A percentile compares a stretch with the other conserved stretches of the same genome.
phyloP scores from a whole-genome alignment of 2,797 vertebrate genomes.

The Sebastes trivittatus region DNA sequence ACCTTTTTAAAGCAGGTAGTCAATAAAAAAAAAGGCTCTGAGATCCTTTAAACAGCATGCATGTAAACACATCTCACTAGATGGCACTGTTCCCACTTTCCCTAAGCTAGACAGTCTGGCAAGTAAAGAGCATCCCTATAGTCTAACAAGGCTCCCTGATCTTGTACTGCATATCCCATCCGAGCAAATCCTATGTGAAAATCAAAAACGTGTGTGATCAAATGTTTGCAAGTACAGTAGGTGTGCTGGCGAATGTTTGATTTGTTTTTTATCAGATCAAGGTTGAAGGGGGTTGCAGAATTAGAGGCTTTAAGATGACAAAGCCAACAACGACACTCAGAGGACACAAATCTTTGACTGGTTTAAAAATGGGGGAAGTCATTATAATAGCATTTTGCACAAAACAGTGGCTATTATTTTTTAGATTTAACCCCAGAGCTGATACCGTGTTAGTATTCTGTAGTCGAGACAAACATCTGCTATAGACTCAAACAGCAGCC shows the following conservation, averaged over 20 bases:
- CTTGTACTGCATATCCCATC: conserved; percentile 52
- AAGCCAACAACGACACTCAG: neutral
- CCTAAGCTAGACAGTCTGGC: conserved; percentile 6
- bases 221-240: conserved; percentile 40
- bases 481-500: neutral
- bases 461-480: conserved; percentile 18
- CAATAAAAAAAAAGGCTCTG: neutral
- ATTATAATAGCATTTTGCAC: neutral
- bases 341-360: conserved; percentile 18
- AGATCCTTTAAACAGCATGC: neutral
- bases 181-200: conserved; percentile 54
- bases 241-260: conserved; percentile 54
- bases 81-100: conserved; percentile 78
- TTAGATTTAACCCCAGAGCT: neutral
- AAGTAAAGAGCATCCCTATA: conserved; percentile 22
- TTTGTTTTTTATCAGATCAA: conserved; percentile 49
- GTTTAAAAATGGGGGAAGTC: neutral
- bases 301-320: conserved; percentile 42
- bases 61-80: conserved; percentile 63
- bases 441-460: neutral
- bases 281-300: conserved; percentile 25
- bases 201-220: conserved; percentile 33
- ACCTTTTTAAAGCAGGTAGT: neutral
- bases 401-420: neutral
- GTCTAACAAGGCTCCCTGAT: conserved; percentile 52